phyloP scores from a whole-genome alignment of 2,888 invertebrate species.

The Epirrita christyi region DNA sequence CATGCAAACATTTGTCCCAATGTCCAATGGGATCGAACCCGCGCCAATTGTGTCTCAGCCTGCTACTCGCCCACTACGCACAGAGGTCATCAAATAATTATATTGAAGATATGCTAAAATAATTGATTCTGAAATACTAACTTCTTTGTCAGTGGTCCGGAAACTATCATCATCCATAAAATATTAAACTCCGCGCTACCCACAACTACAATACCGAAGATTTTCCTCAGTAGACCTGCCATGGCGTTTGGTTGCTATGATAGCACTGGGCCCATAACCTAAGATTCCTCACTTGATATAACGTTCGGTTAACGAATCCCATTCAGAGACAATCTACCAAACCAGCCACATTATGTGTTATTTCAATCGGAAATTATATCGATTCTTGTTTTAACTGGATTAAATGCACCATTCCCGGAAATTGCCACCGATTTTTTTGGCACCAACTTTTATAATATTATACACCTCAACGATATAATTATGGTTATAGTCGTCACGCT shows the following conservation, averaged over 20 bases:
- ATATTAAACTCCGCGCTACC: not conserved
- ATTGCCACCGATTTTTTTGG: constrained; percentile 38
- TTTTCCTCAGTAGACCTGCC: not conserved
- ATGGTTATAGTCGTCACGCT: no score
- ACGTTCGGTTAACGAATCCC: constrained; percentile 4
- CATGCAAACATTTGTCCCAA: no score
- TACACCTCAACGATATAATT: no score
- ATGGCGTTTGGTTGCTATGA: no score
- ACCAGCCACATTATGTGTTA: constrained; percentile 38
- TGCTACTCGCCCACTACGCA: no score
- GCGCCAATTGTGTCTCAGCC: no score
- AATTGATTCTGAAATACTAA: constrained; percentile 61
- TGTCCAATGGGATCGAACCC: no score
- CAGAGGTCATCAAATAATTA: no score
- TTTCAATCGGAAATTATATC: constrained; percentile 13
- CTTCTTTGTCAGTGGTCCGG: constrained; percentile 28
- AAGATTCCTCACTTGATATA: not conserved
- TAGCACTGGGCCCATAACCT: not conserved
- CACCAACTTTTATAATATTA: constrained; percentile 22
- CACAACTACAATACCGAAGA: not conserved
- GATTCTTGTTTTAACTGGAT: not conserved
- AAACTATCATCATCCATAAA: no score
- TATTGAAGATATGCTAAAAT: constrained; percentile 75
- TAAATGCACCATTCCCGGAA: constrained; percentile 4
- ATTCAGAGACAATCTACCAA: constrained; percentile 34